Conservation (phyloP, 2,888 invertebrate genomes). For the Dermolepida albohirtum region DNA sequence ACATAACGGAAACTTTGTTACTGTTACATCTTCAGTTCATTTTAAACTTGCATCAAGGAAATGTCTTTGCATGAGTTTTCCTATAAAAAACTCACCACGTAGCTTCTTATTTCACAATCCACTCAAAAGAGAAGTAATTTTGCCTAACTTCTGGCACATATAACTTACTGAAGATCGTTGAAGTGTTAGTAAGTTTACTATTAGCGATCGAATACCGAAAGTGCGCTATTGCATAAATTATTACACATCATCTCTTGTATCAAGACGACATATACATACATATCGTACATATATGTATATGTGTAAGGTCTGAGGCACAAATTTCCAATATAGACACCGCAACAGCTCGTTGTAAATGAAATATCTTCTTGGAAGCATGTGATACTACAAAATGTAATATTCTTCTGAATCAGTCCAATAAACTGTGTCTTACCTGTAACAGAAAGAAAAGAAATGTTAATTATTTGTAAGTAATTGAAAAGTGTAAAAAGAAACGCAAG, state of each 20-base stretch:
- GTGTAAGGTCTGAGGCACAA: no score
- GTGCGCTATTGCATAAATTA: constrained; percentile 29
- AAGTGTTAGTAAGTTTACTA: not conserved
- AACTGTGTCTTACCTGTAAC: constrained; percentile 15
- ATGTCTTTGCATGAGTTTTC: constrained; percentile 5
- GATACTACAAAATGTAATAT: no score
- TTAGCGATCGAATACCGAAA: constrained; percentile 4
- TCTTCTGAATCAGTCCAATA: no score
- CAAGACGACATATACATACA: not conserved
- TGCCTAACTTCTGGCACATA: constrained; percentile 9
- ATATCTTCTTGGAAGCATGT: no score
- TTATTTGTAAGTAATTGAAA: no score
- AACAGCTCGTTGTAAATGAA: no score
- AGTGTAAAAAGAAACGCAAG: no score
- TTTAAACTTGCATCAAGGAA: no score
- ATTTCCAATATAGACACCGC: no score
- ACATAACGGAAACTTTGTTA: no score
- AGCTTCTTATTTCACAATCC: constrained; percentile 1
- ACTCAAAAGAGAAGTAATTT: constrained; percentile 12
- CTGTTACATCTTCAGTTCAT: not conserved
- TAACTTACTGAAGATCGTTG: no score
- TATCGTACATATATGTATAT: not conserved
- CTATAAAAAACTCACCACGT: not conserved
- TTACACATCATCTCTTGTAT: constrained; percentile 4
- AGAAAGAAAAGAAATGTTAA: constrained; percentile 6